Conservation (phyloP, 2,113 vertebrate species). For the Odontesthes bonariensis region DNA sequence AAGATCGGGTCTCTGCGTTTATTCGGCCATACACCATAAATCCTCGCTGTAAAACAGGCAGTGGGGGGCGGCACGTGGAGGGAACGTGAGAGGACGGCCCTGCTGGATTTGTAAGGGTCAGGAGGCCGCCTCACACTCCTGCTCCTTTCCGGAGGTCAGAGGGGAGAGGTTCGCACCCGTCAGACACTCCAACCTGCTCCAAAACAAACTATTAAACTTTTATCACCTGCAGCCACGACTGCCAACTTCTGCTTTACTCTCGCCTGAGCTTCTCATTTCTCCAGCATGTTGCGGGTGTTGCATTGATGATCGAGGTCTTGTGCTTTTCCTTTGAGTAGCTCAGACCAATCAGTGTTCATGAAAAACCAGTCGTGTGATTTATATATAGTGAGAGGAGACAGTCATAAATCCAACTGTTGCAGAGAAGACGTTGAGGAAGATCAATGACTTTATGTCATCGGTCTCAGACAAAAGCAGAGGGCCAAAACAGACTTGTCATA, state of each 20-base stretch:
- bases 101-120: conserved; percentile 44
- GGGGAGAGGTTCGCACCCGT: conserved; percentile 44
- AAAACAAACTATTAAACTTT: conserved; percentile 80
- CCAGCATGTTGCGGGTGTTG: neutral
- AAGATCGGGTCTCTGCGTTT: conserved; percentile 67
- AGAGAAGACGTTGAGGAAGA: conserved; percentile 50
- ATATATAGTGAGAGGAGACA: conserved; percentile 20
- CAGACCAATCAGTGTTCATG: conserved; percentile 40
- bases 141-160: conserved; percentile 61
- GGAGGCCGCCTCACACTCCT: conserved; percentile 32
- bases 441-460: conserved; percentile 50
- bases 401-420: conserved; percentile 35
- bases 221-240: conserved; percentile 55
- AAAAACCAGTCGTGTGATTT: conserved; percentile 57
- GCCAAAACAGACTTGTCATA: conserved; percentile 33
- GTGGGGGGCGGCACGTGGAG: conserved; percentile 39
- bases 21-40: conserved; percentile 61
- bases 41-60: conserved; percentile 37
- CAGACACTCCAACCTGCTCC: conserved; percentile 50
- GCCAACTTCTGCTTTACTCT: conserved; percentile 35
- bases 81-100: conserved; percentile 37
- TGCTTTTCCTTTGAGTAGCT: conserved; percentile 32
- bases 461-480: conserved; percentile 15
- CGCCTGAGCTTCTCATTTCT: conserved; percentile 10
- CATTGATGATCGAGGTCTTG: conserved; percentile 10